A percentile compares a stretch with the other conserved stretches of the same genome.
Conservation (phyloP, 2,113 vertebrate genomes). For the Procavia capensis region DNA sequence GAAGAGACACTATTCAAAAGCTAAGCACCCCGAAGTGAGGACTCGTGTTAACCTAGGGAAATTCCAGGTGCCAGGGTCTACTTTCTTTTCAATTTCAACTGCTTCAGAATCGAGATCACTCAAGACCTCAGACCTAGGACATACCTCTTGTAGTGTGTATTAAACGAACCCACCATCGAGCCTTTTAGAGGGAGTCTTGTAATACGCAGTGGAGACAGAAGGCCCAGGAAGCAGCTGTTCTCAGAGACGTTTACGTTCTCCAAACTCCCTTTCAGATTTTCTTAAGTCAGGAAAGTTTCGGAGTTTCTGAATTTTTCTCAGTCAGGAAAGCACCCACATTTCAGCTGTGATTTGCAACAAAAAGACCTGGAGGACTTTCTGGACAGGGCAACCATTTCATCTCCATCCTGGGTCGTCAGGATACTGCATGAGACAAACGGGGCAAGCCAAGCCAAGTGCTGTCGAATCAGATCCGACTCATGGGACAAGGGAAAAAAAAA, state of each 20-base stretch:
- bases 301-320: too few species aligned
- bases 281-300: background rate
- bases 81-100: background rate
- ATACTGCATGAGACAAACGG: background rate
- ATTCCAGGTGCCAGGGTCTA: background rate
- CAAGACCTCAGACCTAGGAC: background rate
- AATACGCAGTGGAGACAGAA: background rate
- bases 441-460: too few species aligned
- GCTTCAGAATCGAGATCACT: background rate
- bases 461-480: too few species aligned
- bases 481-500: background rate
- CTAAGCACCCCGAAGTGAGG: background rate
- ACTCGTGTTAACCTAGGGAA: background rate
- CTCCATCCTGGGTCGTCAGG: background rate
- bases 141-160: background rate
- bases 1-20: background rate
- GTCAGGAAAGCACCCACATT: background rate
- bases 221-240: background rate
- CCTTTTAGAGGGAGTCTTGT: background rate
- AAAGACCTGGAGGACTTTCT: background rate
- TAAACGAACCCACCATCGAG: background rate
- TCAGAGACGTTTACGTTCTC: background rate
- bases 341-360: background rate
- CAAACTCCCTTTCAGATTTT: constrained; percentile 1
- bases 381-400: background rate